Percentiles rank a stretch among this genome's conserved stretches.
These are phyloP conservation scores for Cyprinella venusta DNA, from an alignment of 2,797 vertebrate species.

Conservation along the genomic window DNA sequence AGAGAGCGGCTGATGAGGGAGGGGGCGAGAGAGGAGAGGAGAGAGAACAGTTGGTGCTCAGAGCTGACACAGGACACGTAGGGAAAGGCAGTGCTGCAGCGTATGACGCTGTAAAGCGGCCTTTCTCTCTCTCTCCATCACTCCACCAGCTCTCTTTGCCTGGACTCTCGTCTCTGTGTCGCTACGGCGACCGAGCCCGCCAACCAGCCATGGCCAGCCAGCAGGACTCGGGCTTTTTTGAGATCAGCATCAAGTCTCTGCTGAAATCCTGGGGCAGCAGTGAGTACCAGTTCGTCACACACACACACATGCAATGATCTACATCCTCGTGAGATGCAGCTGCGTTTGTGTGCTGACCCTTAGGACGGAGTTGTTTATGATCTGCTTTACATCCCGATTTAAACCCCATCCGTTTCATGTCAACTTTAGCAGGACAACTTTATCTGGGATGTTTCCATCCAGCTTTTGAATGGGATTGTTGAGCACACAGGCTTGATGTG, in stretches of 20 bases:
- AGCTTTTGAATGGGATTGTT: neutral
- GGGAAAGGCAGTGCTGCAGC: constrained; percentile 40
- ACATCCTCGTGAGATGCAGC: neutral
- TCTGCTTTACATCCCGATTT: neutral
- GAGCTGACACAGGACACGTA: constrained; percentile 49
- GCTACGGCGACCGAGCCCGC: constrained; percentile 70
- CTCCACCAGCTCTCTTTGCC: constrained; percentile 29
- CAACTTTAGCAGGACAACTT: neutral
- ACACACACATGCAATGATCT: neutral
- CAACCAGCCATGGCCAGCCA: constrained; percentile 94
- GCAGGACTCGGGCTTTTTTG: constrained; percentile 99
- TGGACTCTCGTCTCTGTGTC: constrained; percentile 28
- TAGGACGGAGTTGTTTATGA: constrained; percentile 11
- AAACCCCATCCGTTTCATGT: neutral
- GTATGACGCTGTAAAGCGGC: constrained; percentile 23
- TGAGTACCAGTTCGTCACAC: constrained; percentile 80
- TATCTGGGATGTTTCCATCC: constrained; percentile 35
- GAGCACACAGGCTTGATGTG: too few relatives aligned
- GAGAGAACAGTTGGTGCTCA: constrained; percentile 41
- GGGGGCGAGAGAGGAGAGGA: constrained; percentile 35
- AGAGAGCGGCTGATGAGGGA: constrained; percentile 40
- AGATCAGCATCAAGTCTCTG: constrained; percentile 99
- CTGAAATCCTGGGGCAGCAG: constrained; percentile 98
- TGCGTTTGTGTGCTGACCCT: neutral
- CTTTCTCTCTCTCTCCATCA: constrained; percentile 14